phyloP scores from a whole-genome alignment of 2,113 vertebrate genomes.

The Parotia lawesii region DNA sequence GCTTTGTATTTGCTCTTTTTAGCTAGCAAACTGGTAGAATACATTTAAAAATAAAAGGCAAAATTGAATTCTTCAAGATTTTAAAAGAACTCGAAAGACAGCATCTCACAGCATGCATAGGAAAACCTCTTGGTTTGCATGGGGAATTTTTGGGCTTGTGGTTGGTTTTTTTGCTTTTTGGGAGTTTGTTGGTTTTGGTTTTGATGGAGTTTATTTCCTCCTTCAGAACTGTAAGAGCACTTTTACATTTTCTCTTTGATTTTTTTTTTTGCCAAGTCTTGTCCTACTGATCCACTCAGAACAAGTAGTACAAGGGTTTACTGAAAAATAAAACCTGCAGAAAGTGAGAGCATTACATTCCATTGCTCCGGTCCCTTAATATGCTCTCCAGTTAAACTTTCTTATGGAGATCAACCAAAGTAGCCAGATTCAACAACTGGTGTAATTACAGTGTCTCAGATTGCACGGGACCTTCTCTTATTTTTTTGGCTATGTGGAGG shows the following conservation, averaged over 20 bases:
- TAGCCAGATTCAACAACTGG: background rate
- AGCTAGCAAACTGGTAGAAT: background rate
- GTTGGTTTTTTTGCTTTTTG: background rate
- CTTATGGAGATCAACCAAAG: background rate
- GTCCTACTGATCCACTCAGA: background rate
- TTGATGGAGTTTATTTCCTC: background rate
- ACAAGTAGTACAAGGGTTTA: background rate
- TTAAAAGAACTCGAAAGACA: background rate
- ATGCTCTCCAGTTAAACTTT: background rate
- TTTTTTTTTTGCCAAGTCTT: background rate
- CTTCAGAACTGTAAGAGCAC: background rate
- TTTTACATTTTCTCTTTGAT: background rate
- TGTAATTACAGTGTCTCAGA: background rate
- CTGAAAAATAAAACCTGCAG: background rate
- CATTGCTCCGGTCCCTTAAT: background rate
- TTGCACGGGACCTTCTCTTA: background rate
- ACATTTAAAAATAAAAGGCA: background rate
- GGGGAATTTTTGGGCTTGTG: fast-evolving
- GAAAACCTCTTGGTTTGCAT: background rate
- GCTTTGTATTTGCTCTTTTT: background rate
- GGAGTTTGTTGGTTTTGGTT: fast-evolving
- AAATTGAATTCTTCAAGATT: background rate
- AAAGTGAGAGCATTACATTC: background rate
- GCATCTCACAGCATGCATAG: background rate
- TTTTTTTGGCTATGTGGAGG: conserved; percentile 1